A percentile compares a stretch with the other conserved stretches of the same genome.
Evolutionary conservation across 2,888 invertebrate genomes (phyloP).

Genomic region (Tetramorium bicarinatum): DNA sequence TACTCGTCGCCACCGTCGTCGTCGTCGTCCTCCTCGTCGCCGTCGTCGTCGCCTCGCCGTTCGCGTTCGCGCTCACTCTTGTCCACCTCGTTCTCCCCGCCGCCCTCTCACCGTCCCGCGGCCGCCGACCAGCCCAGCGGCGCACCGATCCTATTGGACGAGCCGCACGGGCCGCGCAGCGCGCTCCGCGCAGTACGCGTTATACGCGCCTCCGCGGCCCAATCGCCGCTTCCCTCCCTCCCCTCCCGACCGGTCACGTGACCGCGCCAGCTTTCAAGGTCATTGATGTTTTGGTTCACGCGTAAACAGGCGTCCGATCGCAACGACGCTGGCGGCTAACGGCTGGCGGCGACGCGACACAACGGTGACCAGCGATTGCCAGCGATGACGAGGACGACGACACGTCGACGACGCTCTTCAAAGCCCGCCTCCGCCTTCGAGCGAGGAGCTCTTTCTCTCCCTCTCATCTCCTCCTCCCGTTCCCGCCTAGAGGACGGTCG

Average conservation of each 20-base stretch:
- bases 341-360: too few relatives aligned
- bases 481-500: background rate
- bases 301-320: slow-evolving; percentile 76
- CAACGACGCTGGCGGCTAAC: too few relatives aligned
- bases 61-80: slow-evolving; percentile 28
- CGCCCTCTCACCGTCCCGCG: slow-evolving; percentile 22
- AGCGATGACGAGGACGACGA: too few relatives aligned
- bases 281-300: slow-evolving; percentile 84
- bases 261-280: slow-evolving; percentile 83
- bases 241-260: slow-evolving; percentile 76
- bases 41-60: slow-evolving; percentile 52
- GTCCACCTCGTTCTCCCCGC: slow-evolving; percentile 27
- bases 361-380: too few relatives aligned
- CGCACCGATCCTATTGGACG: slow-evolving; percentile 66
- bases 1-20: background rate
- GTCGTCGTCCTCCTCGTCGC: slow-evolving; percentile 29
- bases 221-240: slow-evolving; percentile 67
- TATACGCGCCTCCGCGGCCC: slow-evolving; percentile 67
- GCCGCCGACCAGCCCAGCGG: slow-evolving; percentile 15
- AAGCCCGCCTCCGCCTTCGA: background rate
- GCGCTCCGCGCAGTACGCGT: slow-evolving; percentile 75
- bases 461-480: background rate
- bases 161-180: slow-evolving; percentile 69
- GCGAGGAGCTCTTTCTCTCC: background rate
- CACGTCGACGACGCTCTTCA: too few relatives aligned